phyloP scores from a whole-genome alignment of 2,888 invertebrate species.

The Athalia cordata region DNA sequence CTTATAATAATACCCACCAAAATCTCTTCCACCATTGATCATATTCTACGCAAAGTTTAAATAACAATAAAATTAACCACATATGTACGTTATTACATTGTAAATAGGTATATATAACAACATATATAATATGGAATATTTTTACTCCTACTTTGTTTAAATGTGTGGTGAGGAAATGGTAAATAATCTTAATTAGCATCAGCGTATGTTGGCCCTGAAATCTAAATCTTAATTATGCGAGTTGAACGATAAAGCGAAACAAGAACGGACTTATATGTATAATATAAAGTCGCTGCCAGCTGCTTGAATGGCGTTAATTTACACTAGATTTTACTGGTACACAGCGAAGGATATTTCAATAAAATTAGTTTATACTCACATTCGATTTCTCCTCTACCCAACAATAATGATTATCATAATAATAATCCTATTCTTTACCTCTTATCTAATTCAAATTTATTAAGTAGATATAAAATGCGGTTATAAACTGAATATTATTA shows the following conservation, averaged over 20 bases:
- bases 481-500: too few species aligned
- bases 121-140: neutral
- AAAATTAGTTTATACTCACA: too few species aligned
- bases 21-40: neutral
- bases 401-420: too few species aligned
- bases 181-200: slow-evolving; percentile 65
- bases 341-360: too few species aligned
- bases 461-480: too few species aligned
- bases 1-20: too few species aligned
- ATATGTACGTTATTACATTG: neutral
- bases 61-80: neutral
- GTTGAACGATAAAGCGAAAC: slow-evolving; percentile 56
- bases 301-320: neutral
- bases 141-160: neutral
- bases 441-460: too few species aligned
- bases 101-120: neutral
- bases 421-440: too few species aligned
- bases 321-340: neutral
- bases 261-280: too few species aligned
- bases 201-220: slow-evolving; percentile 49
- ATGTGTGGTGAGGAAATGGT: slow-evolving; percentile 53
- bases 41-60: neutral
- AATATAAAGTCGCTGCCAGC: too few species aligned
- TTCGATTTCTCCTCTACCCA: too few species aligned
- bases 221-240: slow-evolving; percentile 63